Conservation (phyloP, 2,113 vertebrate genomes). For the Psilopogon haemacephalus region DNA sequence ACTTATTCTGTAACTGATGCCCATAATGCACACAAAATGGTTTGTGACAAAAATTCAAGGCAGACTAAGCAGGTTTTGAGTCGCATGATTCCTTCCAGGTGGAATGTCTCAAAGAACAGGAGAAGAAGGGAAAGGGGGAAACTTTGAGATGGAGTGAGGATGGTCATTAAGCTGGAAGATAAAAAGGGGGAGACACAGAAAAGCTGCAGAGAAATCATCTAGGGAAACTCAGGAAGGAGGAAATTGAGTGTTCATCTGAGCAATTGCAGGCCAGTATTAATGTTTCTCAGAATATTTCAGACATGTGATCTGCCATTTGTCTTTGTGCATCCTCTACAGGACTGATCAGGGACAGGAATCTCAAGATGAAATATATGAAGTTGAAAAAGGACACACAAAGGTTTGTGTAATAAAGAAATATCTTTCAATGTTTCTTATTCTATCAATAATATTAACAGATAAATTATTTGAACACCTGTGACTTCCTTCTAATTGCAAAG, state of each 20-base stretch:
- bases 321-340: neutral
- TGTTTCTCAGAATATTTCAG: neutral
- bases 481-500: neutral
- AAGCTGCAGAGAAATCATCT: neutral
- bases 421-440: neutral
- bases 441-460: neutral
- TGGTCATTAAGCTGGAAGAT: neutral
- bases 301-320: neutral
- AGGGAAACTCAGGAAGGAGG: fast-evolving
- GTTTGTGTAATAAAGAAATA: neutral
- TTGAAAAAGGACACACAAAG: neutral
- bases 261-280: neutral
- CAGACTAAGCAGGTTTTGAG: neutral
- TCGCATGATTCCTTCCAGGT: neutral
- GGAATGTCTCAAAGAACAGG: neutral
- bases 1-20: neutral
- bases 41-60: neutral
- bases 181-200: neutral
- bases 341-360: neutral
- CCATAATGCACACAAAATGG: neutral
- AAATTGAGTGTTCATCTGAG: neutral
- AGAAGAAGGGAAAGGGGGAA: neutral
- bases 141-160: neutral
- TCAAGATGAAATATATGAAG: neutral
- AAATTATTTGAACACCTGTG: neutral